Evolutionary conservation across 2,797 vertebrate species (phyloP), one percentile per base, ranked within the genome.

Genomic region (Malurus splendens): DNA sequence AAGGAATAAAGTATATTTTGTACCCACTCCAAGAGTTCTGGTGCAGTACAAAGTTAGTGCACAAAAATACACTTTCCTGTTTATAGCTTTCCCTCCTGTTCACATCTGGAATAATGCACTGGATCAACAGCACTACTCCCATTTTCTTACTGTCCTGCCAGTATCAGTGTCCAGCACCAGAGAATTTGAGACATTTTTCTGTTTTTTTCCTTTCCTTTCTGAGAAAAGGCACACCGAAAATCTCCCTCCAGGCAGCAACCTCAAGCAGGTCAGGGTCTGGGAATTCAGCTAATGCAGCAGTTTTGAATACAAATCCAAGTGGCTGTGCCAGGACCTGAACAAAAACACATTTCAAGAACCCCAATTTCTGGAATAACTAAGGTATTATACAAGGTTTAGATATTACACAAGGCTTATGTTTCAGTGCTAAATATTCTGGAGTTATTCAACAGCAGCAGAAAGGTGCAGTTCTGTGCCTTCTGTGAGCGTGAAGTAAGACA

Each of bases 301-400:
- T 80, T 93, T 71, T 56, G 88, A 94, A 93, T 86, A 68, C 82
- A 93, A 89, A 54, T 86, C 60, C 85, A 90, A 87, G 48, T 39
- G 83, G 54, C 60, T 70, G 60, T 71, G 93, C 95, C 92, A 94
- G 89, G 56, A 92, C 56, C 57, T 89, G 93, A 96, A 96, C 76
- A 94, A 90, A 97, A 96, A 72, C 94, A 94, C 84, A 91, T 93
- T 94, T 95, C 51, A 95, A 94, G 90, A 87, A 73, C 61, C 67
- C 80, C 45, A 55, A 92, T 82, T 91, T 93, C 68, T 87, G 25
- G 67, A 90, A 81, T 87, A 80, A 82, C 71, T 67, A 82, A 91
- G 60, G 56, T 67, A 76, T 83, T 91, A 90, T 42, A 81, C 45
- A 20, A 76, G 82, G 42, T 73, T 75, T 76, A 80, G 71, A 42